These are phyloP conservation scores for Tiphia femorata DNA, from an alignment of 2,888 invertebrate genomes.

Conservation along the genomic window DNA sequence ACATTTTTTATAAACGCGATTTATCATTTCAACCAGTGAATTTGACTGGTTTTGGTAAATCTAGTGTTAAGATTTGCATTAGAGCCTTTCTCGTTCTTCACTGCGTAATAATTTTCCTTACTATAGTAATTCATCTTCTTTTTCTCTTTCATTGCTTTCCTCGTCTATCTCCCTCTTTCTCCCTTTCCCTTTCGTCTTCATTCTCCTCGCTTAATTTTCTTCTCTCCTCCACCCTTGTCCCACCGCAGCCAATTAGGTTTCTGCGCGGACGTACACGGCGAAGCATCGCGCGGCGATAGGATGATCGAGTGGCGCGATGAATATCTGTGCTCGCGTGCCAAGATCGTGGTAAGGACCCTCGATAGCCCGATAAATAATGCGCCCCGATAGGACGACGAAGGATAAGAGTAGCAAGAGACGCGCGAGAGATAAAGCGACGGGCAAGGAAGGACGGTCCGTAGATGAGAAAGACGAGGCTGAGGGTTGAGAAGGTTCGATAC, in stretches of 20 bases:
- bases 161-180: not conserved
- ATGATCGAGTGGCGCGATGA: constrained; percentile 61
- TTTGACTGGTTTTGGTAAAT: too few relatives aligned
- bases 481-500: too few relatives aligned
- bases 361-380: constrained; percentile 61
- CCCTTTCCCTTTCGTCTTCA: not conserved
- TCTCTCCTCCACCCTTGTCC: constrained; percentile 15
- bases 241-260: constrained; percentile 43
- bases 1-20: too few relatives aligned
- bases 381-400: constrained; percentile 56
- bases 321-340: constrained; percentile 61
- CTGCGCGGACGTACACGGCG: constrained; percentile 36
- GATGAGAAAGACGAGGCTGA: not conserved
- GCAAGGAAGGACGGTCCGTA: constrained; percentile 6
- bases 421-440: constrained; percentile 13
- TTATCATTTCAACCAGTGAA: too few relatives aligned
- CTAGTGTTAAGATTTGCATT: too few relatives aligned
- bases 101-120: too few relatives aligned
- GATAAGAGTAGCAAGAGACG: constrained; percentile 25
- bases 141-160: not conserved
- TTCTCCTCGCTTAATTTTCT: too few relatives aligned
- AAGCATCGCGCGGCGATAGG: constrained; percentile 59
- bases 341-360: constrained; percentile 56
- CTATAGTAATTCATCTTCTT: not conserved
- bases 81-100: too few relatives aligned